Base-by-base conservation (phyloP, 2,113 vertebrate genomes). In the Talpa occidentalis region DNA sequence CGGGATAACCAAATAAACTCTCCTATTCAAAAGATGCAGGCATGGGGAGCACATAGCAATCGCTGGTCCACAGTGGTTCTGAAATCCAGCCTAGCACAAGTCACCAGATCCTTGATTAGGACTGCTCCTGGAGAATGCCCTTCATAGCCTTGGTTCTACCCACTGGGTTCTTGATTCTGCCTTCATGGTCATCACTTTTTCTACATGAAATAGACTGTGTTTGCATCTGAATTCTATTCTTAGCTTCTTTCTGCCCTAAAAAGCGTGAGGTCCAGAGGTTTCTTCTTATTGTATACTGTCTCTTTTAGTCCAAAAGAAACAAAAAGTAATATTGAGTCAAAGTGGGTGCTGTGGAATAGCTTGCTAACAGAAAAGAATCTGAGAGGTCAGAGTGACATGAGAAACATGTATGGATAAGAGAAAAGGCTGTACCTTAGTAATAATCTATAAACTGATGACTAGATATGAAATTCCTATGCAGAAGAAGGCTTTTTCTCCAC, bases 371-470 rank as follows among this genome's bases (percentile, higher is more conserved):
- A 64, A 92, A 74, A 81, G 74, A 91, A 78, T 78, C 62, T 47
- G 47, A 32, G 15, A 73, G 72, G 72, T 84, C 54, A 95, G 42
- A 89, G n/a, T 32, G 54, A n/a, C 69, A n/a, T 77, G 69, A 95
- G 60, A 83, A 78, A 88, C 24, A n/a, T 24, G 17, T 78, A 64
- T 77, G 28, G 40, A 84, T 88, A 35, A 15, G 44, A 62, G 14
- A 35, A 78, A 64, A 79, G 72, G 44, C 52, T 66, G 37, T 84
- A 26, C 44, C 47, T 64, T 66, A 89, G 54, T 24, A 76, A 83
- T 66, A 78, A 84, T 28, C 78, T 89, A 47, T 19, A 21, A 35
- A 28, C 62, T 47, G 54, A 67, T 76, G 37, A 84, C 70, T 60
- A 26, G 54, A 37, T 44, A 22, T 14, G 32, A 95, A 70, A 78